These are phyloP conservation scores for Baronia brevicornis DNA, from an alignment of 2,888 invertebrate species.

Conservation along the genomic window DNA sequence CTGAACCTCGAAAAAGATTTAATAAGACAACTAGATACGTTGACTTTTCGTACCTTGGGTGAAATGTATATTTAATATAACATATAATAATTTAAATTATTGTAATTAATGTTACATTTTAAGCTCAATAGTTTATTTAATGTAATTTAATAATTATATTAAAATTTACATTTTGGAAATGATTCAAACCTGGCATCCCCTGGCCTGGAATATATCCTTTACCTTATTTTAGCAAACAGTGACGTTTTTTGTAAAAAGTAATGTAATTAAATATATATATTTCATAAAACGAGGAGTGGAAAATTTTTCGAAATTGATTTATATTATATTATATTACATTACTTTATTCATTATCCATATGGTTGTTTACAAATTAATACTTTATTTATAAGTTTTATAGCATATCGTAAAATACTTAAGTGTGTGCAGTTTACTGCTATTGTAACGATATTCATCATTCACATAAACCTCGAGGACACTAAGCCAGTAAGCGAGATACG, in stretches of 20 bases:
- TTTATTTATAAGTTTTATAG: too few species aligned
- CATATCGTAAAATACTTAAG: too few species aligned
- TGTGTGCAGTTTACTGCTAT: too few species aligned
- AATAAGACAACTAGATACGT: neutral
- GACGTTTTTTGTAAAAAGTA: too few species aligned
- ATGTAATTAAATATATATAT: too few species aligned
- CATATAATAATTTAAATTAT: slow-evolving; percentile 1
- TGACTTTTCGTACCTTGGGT: neutral
- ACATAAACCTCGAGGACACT: slow-evolving; percentile 39
- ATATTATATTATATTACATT: slow-evolving; percentile 1
- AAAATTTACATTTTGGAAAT: slow-evolving; percentile 1
- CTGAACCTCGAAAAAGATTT: slow-evolving; percentile 16
- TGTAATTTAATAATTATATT: slow-evolving; percentile 1
- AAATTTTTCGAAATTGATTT: too few species aligned
- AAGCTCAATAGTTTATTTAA: neutral
- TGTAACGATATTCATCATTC: slow-evolving; percentile 52
- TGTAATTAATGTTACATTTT: neutral
- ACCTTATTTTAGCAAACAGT: too few species aligned
- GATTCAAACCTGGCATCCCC: slow-evolving; percentile 6
- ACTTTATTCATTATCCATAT: too few species aligned
- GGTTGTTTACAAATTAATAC: too few species aligned
- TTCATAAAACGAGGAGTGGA: too few species aligned
- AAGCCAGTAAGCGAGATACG: slow-evolving; percentile 40
- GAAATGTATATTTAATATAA: neutral
- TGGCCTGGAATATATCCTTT: too few species aligned